Evolutionary conservation across 2,888 invertebrate species (phyloP), one percentile per base, ranked within the genome.

Genomic region (Venustoraphidia nigricollis): DNA sequence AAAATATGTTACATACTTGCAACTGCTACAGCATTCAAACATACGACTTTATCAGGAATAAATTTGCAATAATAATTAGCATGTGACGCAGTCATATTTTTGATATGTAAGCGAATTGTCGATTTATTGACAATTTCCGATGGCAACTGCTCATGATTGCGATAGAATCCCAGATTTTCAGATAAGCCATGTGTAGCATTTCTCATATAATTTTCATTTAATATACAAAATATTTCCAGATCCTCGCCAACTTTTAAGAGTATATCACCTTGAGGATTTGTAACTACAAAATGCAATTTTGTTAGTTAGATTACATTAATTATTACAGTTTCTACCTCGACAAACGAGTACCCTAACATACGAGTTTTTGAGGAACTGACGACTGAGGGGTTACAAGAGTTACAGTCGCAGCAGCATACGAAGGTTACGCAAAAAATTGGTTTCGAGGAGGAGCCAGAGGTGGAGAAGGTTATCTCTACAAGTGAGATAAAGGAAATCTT

Each of bases 141-240:
- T 34, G 69, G 64, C 51, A 75, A 59, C 40, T 53, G 53, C 36
- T 62, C 59, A n/a, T 60, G 54, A 49, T 66, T 64, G 44, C 65
- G 65, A 54, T 60, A 62, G 58, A 76, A 77, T 43, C 63, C 60
- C 42, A 77, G 62, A 54, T 68, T 57, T 9, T 54, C 54, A 52
- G 69, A 68, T 10, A 73, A 61, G 61, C 79, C 77, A 57, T 67
- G 66, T 17, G 73, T 68, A 54, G 70, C 66, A 38, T 67, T 64
- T 17, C 67, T 62, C 1, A 63, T 60, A 50, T 66, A 64, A 42
- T 67, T 63, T 51, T 72, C 67, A 57, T 73, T 66, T 42, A 82
- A 68, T 50, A 75, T 67, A 63, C 85, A 85, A 50, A 68, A 73
- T 56, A 85, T 74, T 58, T 76, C 73, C 56, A 85, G 63, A 10